Percentiles rank a stretch among this genome's conserved stretches.
Conservation (phyloP, 2,888 invertebrate genomes). For the Branchellion lobata region DNA sequence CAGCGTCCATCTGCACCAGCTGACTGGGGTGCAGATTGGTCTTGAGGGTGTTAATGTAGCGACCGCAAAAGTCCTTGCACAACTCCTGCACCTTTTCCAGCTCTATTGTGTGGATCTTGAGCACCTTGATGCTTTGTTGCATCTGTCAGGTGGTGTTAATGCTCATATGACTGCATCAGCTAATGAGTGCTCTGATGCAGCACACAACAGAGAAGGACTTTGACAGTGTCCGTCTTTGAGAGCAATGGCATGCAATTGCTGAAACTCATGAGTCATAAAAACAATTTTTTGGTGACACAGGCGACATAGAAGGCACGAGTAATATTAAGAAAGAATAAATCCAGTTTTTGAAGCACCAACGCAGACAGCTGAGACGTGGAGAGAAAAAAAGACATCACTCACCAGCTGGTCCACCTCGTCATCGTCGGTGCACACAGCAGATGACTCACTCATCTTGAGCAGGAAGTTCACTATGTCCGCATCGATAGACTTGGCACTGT, state of each 20-base stretch:
- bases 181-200: background rate
- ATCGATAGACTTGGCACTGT: slow-evolving; percentile 56
- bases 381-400: too few relatives aligned
- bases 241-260: too few relatives aligned
- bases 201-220: too few relatives aligned
- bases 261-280: too few relatives aligned
- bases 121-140: slow-evolving; percentile 84
- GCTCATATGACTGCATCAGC: background rate
- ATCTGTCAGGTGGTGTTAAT: slow-evolving; percentile 69
- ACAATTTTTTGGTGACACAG: too few relatives aligned
- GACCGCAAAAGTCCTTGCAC: slow-evolving; percentile 89
- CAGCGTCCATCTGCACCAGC: slow-evolving; percentile 54
- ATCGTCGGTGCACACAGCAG: slow-evolving; percentile 78
- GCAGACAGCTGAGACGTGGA: too few relatives aligned
- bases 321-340: too few relatives aligned
- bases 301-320: too few relatives aligned
- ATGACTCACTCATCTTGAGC: slow-evolving; percentile 81
- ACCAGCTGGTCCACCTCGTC: slow-evolving; percentile 61
- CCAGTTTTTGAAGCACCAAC: too few relatives aligned
- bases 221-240: too few relatives aligned
- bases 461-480: slow-evolving; percentile 76
- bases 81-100: slow-evolving; percentile 90
- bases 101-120: slow-evolving; percentile 86
- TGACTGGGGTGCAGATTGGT: slow-evolving; percentile 65
- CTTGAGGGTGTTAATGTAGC: slow-evolving; percentile 84